Conservation (phyloP, 1,140 invertebrate species). For the Heliconius himera region DNA sequence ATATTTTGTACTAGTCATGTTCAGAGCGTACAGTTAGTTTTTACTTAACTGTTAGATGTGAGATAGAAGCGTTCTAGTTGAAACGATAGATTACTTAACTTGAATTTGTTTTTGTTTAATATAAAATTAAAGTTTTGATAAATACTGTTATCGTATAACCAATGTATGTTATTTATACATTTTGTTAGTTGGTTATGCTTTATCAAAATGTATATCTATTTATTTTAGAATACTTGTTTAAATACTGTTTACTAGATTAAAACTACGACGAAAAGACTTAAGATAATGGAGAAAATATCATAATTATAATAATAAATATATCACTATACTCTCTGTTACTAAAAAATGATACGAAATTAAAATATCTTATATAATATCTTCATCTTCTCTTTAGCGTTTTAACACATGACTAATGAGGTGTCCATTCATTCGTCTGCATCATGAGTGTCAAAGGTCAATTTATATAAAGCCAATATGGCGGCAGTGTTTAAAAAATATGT, state of each 20-base stretch:
- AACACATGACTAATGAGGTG: slow-evolving; percentile 1
- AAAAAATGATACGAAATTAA: neutral
- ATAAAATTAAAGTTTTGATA: neutral
- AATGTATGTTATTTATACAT: too few species aligned
- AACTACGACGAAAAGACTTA: neutral
- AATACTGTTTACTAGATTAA: neutral
- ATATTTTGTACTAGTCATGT: slow-evolving; percentile 56
- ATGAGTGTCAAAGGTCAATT: slow-evolving; percentile 13
- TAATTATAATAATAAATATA: neutral
- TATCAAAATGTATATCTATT: neutral
- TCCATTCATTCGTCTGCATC: slow-evolving; percentile 2
- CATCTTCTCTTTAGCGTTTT: neutral
- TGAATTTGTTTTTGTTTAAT: neutral
- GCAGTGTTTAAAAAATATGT: neutral
- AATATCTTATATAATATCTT: neutral
- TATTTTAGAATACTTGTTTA: neutral
- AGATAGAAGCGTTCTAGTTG: slow-evolving; percentile 22
- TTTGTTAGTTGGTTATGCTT: too few species aligned
- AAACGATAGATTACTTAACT: slow-evolving; percentile 9
- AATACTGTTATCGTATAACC: too few species aligned
- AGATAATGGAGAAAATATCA: neutral
- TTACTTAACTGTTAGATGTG: slow-evolving; percentile 15
- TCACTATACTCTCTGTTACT: neutral
- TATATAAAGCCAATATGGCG: slow-evolving; percentile 3
- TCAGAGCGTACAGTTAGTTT: slow-evolving; percentile 28